Percentiles rank a stretch among this genome's conserved stretches.
phyloP scores from a whole-genome alignment of 2,797 vertebrate genomes.

The Melanotaenia parkinsoni region DNA sequence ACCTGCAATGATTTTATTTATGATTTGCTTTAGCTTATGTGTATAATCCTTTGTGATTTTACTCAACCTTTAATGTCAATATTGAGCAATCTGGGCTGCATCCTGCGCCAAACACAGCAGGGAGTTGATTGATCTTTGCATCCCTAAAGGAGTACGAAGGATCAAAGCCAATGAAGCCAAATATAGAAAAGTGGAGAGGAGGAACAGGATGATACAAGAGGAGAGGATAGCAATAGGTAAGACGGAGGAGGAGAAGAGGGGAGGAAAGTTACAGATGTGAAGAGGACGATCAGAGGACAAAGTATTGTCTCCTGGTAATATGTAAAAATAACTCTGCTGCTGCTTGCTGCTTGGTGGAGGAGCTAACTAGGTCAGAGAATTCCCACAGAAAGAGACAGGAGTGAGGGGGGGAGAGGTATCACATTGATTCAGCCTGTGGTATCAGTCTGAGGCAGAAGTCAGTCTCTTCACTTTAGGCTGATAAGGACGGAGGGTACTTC shows the following conservation, averaged over 20 bases:
- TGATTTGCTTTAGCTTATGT: neutral
- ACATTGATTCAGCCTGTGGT: slow-evolving; percentile 60
- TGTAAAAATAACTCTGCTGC: slow-evolving; percentile 84
- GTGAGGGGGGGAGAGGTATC: slow-evolving; percentile 37
- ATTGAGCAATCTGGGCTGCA: slow-evolving; percentile 10
- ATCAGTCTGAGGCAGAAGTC: slow-evolving; percentile 64
- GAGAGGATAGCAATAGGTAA: slow-evolving; percentile 34
- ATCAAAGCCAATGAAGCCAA: slow-evolving; percentile 27
- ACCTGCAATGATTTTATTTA: neutral
- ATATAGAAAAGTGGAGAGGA: slow-evolving; percentile 14
- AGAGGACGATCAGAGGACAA: slow-evolving; percentile 77
- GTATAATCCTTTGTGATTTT: neutral
- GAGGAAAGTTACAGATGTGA: slow-evolving; percentile 46
- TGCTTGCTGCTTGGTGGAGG: slow-evolving; percentile 73
- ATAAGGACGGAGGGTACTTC: slow-evolving; percentile 25
- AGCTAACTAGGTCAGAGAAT: slow-evolving; percentile 86
- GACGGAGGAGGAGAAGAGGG: slow-evolving; percentile 51
- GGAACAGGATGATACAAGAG: slow-evolving; percentile 17
- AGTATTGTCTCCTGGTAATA: slow-evolving; percentile 80
- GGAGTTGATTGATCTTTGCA: slow-evolving; percentile 21
- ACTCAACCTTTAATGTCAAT: slow-evolving; percentile 2
- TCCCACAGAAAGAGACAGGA: slow-evolving; percentile 71
- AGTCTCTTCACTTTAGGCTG: slow-evolving; percentile 42
- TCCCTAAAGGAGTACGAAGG: slow-evolving; percentile 20
- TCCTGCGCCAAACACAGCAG: slow-evolving; percentile 22